Base-by-base conservation (phyloP, 1,140 invertebrate species). In the Oncopodura yosiiana region DNA sequence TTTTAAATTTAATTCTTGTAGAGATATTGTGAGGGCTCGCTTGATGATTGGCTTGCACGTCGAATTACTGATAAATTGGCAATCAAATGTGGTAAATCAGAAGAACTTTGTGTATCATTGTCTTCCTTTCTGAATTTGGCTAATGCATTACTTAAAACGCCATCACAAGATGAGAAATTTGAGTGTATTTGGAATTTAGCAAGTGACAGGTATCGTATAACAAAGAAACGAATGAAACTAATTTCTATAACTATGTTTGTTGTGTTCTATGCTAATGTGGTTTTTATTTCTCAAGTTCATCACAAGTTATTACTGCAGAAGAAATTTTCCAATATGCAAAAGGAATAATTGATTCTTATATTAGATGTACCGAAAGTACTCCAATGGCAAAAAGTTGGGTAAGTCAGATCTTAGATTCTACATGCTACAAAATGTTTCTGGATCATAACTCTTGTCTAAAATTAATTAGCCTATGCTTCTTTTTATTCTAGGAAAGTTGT, bases 21-120 rank as follows among this genome's bases (percentile, higher is more conserved):
- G 53, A 41, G 21, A 19, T 53, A 60, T 24, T 64, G 58, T 53
- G 55, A 58, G 34, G 29, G 46, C 29, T 52, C 39, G 16, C 34
- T 64, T 26, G 56, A 64, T 34, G 62, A 61, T 36, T 64, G 58
- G 62, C 21, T 64, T 19, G 55, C 58, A 3, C 5, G 42, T 37
- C 52, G 46, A 30, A 34, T 64, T 3, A 34, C 50, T 0, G 55
- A 58, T 23, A 49, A 46, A 36, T 41, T 60, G 18, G 49, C 46
- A 16, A 27, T 48, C 2, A 49, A 53, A 34, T 50, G 42, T 53
- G 30, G 45, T 2, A 60, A 60, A 57, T 32, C 30, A 8, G 43
- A 42, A 30, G 54, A 59, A 26, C 38, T 45, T n/a, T 27, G 42
- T 19, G 38, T 63, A 37, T 23, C 49, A 4, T 23, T 61, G 6